Evolutionary conservation across 1,140 invertebrate genomes (phyloP).

Genomic region (Cydia strobilella): DNA sequence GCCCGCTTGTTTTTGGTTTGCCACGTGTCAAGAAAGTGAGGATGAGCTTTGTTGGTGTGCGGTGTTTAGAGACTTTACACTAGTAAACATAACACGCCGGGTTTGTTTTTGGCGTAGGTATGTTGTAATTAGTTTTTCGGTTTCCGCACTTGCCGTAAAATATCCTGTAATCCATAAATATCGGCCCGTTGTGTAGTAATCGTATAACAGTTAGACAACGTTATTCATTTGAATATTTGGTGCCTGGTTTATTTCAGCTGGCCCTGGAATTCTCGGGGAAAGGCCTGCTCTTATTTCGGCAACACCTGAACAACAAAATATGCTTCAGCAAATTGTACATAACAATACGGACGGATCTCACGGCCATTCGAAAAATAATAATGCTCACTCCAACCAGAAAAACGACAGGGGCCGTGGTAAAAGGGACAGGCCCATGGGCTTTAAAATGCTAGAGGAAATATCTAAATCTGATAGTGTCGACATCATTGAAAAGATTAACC

Average conservation of each 20-base stretch:
- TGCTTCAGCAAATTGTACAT: background rate
- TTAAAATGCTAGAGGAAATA: conserved; percentile 48
- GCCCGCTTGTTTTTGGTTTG: too few relatives aligned
- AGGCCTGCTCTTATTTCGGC: background rate
- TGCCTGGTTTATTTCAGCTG: conserved; percentile 22
- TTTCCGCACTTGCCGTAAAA: too few relatives aligned
- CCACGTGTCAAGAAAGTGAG: too few relatives aligned
- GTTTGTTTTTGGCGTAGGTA: too few relatives aligned
- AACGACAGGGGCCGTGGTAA: background rate
- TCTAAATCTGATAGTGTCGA: conserved; percentile 48
- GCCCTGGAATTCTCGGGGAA: conserved; percentile 5
- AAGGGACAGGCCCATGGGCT: conserved; percentile 37
- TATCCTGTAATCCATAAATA: too few relatives aligned
- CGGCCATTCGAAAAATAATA: background rate
- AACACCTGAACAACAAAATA: background rate
- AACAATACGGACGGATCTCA: background rate
- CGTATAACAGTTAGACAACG: too few relatives aligned
- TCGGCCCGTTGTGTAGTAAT: too few relatives aligned
- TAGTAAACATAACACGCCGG: too few relatives aligned
- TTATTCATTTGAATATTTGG: background rate
- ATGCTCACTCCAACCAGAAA: background rate
- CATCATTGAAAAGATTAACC: conserved; percentile 55
- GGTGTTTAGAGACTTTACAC: too few relatives aligned
- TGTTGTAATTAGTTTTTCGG: too few relatives aligned
- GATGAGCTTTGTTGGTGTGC: too few relatives aligned